Base-by-base conservation (phyloP, 1,140 invertebrate genomes). In the Pantala flavescens region DNA sequence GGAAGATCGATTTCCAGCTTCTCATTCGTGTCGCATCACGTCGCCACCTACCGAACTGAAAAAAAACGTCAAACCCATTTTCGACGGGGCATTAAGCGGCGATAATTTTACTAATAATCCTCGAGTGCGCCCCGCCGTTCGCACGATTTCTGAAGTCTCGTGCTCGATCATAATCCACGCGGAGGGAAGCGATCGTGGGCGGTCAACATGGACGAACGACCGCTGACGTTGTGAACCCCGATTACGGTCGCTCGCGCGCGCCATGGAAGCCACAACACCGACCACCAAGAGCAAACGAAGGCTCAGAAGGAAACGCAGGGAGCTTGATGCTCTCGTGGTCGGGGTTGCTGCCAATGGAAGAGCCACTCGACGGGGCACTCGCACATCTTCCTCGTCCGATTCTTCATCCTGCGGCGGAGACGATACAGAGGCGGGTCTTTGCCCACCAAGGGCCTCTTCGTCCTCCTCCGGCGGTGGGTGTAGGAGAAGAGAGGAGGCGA, bases 281-380 rank as follows among this genome's bases (percentile, higher is more conserved):
- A 63, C 49, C 5, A 21, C 49, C 5, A 63, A 63, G 12, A 63
- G 49, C 49, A 63, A 63, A 63, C 3, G 49, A 5, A 16, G 49
- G 12, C 49, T 63, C 16, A 16, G 49, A 14, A 3, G 49, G 12
- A 86, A 86, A 75, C 82, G 85, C 1, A 85, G 85, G 74, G 85
- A 86, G 77, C 80, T 86, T n/a, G 85, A 86, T 74, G 85, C 85
- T 12, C 78, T 86, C 10, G 84, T 84, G 76, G 82, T 9, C 80
- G 78, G 49, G 12, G 49, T 63, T 74, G 83, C 82, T 49, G 82
- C 82, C 3, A 84, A 84, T 77, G 80, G 82, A 36, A 83, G 83
- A 36, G 83, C 83, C 7, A 82, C 83, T 81, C 82, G 83, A 81
- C 74, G 70, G 73, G 73, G 49, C 36, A 74, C 23, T 63, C 75